phyloP scores from a whole-genome alignment of 1,140 invertebrate genomes.

The Calycopis cecrops region DNA sequence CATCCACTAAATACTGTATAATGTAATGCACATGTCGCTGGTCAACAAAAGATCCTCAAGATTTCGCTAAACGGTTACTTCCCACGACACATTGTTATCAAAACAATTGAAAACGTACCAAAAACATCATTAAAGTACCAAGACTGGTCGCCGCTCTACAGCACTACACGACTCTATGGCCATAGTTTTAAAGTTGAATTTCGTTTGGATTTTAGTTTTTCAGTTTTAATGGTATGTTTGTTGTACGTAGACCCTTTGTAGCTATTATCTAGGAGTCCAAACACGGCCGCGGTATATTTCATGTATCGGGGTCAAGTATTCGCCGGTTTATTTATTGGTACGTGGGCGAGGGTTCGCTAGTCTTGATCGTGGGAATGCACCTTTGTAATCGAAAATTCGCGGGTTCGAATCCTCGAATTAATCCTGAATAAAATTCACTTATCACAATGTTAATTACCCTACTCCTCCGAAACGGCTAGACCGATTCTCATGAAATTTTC shows the following conservation, averaged over 20 bases:
- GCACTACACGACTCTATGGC: constrained; percentile 3
- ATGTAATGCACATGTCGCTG: constrained; percentile 57
- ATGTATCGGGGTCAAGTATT: constrained; percentile 47
- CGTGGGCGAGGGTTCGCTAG: constrained; percentile 35
- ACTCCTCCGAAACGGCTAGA: no score
- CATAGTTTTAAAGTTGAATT: constrained; percentile 21
- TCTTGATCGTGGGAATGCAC: constrained; percentile 14
- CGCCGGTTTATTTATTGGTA: constrained; percentile 36
- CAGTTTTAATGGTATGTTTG: constrained; percentile 23
- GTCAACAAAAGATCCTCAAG: constrained; percentile 55
- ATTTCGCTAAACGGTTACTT: constrained; percentile 34
- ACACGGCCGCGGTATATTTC: constrained; percentile 50
- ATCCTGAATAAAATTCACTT: no score
- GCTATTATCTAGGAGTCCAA: constrained; percentile 42
- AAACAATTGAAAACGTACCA: constrained; percentile 52
- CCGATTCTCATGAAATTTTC: no score
- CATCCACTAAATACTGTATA: constrained; percentile 44
- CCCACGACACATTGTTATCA: constrained; percentile 47
- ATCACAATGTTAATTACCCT: no score
- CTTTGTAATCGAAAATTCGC: constrained; percentile 18
- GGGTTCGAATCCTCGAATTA: no score
- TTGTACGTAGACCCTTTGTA: constrained; percentile 41
- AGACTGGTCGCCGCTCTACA: constrained; percentile 13
- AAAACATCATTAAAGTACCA: constrained; percentile 40
- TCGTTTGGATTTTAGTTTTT: constrained; percentile 8